phyloP scores from a whole-genome alignment of 2,113 vertebrate species.

The Cynopterus brachyotis region DNA sequence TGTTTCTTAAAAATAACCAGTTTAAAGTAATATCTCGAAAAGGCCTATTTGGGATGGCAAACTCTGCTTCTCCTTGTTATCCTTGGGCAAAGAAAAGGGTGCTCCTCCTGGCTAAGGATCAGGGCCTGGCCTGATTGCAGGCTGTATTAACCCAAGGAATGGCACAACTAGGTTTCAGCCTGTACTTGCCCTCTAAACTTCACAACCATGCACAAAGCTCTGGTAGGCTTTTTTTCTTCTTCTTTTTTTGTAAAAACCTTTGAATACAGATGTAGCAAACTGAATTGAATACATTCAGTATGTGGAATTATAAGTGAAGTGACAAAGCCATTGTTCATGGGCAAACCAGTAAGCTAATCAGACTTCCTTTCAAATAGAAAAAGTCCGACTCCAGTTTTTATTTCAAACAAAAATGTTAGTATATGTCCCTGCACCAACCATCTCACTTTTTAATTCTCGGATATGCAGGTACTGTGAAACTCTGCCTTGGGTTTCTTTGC shows the following conservation, averaged over 20 bases:
- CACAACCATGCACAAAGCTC: not conserved
- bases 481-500: not conserved
- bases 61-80: not conserved
- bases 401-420: slow-evolving; percentile 16
- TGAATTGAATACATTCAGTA: not conserved
- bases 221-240: not conserved
- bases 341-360: not conserved
- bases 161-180: not conserved
- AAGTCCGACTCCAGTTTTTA: not conserved
- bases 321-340: not conserved
- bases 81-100: not conserved
- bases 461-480: not conserved
- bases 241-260: not conserved
- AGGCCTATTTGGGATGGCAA: not conserved
- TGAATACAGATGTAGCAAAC: not conserved
- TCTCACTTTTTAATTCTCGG: not conserved
- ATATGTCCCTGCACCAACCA: not conserved
- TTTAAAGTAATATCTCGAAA: not conserved
- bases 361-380: not conserved
- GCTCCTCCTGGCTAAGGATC: not conserved
- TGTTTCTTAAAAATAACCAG: not conserved
- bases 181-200: not conserved
- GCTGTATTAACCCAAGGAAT: not conserved
- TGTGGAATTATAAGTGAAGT: not conserved
- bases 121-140: not conserved